Evolutionary conservation across 2,888 invertebrate genomes (phyloP), one percentile per base, ranked within the genome.

Genomic region (Rotaria socialis): DNA sequence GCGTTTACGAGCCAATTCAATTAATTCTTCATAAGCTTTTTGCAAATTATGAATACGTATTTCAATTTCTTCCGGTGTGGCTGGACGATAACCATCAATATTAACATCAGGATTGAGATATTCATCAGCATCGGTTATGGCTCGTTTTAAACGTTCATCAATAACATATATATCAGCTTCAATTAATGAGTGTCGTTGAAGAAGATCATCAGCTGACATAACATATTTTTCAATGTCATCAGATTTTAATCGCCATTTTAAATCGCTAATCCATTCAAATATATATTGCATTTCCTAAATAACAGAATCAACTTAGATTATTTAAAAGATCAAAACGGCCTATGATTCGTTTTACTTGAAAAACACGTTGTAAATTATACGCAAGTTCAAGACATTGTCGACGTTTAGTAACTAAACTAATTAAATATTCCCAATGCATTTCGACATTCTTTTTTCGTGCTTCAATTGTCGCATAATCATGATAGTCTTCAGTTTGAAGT

Each of bases 111-210:
- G 90, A 96, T 96, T 90, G 96, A 96, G 90, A 99, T 98, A 1
- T 95, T 94, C 86, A 98, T 93, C 97, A 98, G 98, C 0, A 95
- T 94, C 92, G 97, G 97, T 91, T 98, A 98, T 94, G 85, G 97
- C 93, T 75, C 94, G 93, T 47, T 95, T 93, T 87, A 95, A 94
- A 60, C 94, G 94, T 90, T 96, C 96, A 27, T 96, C 95, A 87
- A 96, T 93, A 0, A 96, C 95, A 43, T 95, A 95, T 0, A 97
- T 94, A 91, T 96, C 96, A 87, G 96, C 92, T 90, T 98, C 97
- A 89, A 95, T 94, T 84, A 99, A 92, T 27, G 95, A 95, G 91
- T 98, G 97, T 88, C 96, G 96, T 89, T 97, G 97, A 86, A 98
- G 92, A 75, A 97, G 92, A 88, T 98, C 96, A 91, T 98, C 97